Conservation (phyloP, 2,797 vertebrate species). For the Peromyscus melanophrys region DNA sequence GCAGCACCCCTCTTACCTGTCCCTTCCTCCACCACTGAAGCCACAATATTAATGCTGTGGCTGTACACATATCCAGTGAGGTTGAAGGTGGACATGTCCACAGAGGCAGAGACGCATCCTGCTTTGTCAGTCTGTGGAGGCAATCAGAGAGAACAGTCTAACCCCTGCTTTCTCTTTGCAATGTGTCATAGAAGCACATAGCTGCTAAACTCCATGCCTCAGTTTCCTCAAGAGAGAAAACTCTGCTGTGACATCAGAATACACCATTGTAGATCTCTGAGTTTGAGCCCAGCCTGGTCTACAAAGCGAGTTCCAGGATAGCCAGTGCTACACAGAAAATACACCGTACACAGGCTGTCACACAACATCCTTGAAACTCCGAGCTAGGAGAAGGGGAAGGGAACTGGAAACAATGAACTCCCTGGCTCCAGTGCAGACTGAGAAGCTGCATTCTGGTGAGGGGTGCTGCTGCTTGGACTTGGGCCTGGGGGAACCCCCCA, state of each 20-base stretch:
- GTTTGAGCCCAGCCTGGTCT: neutral
- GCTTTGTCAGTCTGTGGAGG: constrained; percentile 73
- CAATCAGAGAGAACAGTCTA: neutral
- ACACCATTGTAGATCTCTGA: neutral
- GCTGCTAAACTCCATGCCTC: neutral
- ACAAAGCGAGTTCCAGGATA: neutral
- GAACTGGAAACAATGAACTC: neutral
- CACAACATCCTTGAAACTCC: neutral
- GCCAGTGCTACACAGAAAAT: neutral
- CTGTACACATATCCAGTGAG: constrained; percentile 53
- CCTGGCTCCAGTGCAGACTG: constrained; percentile 22
- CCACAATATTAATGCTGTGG: constrained; percentile 76
- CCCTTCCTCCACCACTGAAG: constrained; percentile 82
- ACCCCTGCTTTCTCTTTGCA: neutral
- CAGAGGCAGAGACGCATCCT: constrained; percentile 84
- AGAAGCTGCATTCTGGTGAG: neutral
- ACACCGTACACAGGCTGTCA: neutral
- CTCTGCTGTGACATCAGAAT: neutral
- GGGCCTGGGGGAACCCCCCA: neutral
- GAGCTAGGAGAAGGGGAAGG: neutral
- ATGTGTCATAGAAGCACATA: neutral
- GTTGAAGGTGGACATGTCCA: constrained; percentile 83
- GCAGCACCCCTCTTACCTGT: constrained; percentile 79
- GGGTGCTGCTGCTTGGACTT: neutral
- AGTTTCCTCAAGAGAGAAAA: neutral